Percentiles rank a stretch among this genome's conserved stretches.
phyloP scores from a whole-genome alignment of 2,113 vertebrate species.

The Uria aalge region DNA sequence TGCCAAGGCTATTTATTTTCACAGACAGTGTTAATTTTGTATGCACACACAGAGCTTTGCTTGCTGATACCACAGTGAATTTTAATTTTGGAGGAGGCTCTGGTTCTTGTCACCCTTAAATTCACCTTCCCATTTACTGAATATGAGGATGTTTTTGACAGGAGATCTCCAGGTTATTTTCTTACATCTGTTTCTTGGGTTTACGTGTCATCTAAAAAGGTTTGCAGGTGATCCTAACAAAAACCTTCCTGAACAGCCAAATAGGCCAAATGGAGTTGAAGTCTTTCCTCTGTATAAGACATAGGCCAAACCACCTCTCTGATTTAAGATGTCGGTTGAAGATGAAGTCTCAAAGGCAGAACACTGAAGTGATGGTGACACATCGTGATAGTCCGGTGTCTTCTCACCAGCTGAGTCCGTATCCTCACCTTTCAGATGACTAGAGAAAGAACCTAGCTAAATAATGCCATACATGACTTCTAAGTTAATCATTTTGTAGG shows the following conservation, averaged over 20 bases:
- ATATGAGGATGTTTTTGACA: background rate
- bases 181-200: background rate
- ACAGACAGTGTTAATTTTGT: conserved; percentile 47
- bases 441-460: background rate
- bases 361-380: background rate
- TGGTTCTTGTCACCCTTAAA: background rate
- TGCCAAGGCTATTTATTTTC: conserved; percentile 66
- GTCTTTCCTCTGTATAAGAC: background rate
- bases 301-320: background rate
- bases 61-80: conserved; percentile 51
- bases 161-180: background rate
- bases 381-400: accelerated
- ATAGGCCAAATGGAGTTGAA: background rate
- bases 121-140: background rate
- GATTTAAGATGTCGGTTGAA: background rate
- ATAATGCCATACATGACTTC: background rate
- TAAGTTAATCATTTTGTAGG: background rate
- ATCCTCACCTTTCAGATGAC: background rate
- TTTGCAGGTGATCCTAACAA: background rate
- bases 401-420: background rate
- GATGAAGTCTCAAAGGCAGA: background rate
- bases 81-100: conserved; percentile 41
- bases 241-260: background rate
- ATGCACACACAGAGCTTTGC: conserved; percentile 39
- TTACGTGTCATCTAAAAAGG: background rate